Percentiles rank a stretch among this genome's conserved stretches.
Evolutionary conservation across 2,797 vertebrate genomes (phyloP).

Genomic region (Esox masquinongy): DNA sequence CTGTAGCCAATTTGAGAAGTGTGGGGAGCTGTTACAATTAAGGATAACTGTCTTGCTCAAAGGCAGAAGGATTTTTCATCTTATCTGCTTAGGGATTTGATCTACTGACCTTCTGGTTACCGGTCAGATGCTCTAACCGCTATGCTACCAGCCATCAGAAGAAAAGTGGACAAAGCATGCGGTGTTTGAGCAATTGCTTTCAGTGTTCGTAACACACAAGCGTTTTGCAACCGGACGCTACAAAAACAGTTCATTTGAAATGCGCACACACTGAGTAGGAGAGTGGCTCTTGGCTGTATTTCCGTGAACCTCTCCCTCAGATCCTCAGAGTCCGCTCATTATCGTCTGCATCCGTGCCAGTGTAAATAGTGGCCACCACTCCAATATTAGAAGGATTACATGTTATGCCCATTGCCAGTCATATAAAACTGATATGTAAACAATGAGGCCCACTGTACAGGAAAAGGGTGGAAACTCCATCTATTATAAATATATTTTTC

Average conservation of each 20-base stretch:
- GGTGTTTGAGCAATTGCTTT: constrained; percentile 41
- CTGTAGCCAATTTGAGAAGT: not conserved
- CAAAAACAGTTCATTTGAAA: constrained; percentile 35
- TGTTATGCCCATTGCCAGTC: constrained; percentile 9
- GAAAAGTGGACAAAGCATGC: constrained; percentile 32
- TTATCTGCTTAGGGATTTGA: too few relatives aligned
- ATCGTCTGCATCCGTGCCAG: constrained; percentile 33
- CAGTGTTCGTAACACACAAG: constrained; percentile 38
- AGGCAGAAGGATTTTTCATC: too few relatives aligned
- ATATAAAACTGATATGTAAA: constrained; percentile 34
- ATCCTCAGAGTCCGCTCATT: constrained; percentile 31
- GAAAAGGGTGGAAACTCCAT: constrained; percentile 12
- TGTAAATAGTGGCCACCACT: constrained; percentile 47
- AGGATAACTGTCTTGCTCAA: too few relatives aligned
- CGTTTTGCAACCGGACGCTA: constrained; percentile 37
- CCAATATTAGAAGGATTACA: constrained; percentile 21
- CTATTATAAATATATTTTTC: not conserved
- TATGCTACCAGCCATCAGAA: too few relatives aligned
- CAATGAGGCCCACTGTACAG: constrained; percentile 21
- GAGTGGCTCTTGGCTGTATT: constrained; percentile 26
- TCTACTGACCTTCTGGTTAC: too few relatives aligned
- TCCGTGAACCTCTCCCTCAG: constrained; percentile 29
- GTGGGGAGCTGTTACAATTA: too few relatives aligned
- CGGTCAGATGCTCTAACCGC: too few relatives aligned
- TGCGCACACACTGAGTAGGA: constrained; percentile 6